phyloP scores from a whole-genome alignment of 2,888 invertebrate species.

The Stomorhina lunata region DNA sequence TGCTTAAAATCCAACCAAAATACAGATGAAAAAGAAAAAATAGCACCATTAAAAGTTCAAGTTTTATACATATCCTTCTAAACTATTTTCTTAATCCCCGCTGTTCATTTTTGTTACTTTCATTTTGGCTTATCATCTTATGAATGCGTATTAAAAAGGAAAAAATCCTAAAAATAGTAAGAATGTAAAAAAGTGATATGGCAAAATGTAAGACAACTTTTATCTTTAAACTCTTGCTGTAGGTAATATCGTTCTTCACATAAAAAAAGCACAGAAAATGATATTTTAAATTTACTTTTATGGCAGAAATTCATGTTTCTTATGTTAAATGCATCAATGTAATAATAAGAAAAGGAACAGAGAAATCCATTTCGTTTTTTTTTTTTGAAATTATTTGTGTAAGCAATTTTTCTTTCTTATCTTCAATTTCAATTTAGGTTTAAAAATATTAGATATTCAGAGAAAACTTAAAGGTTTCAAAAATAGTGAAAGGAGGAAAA shows the following conservation, averaged over 20 bases:
- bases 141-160: not conserved
- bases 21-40: not conserved
- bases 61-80: not conserved
- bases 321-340: conserved; percentile 1
- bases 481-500: too few species aligned
- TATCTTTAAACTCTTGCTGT: not conserved
- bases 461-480: too few species aligned
- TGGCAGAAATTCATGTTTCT: conserved; percentile 40
- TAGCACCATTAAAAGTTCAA: not conserved
- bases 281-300: conserved; percentile 49
- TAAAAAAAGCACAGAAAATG: conserved; percentile 26
- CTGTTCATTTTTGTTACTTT: not conserved
- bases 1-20: not conserved
- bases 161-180: not conserved
- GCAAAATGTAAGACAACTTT: conserved; percentile 5
- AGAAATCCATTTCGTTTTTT: not conserved
- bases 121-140: conserved; percentile 27
- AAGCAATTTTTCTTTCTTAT: not conserved
- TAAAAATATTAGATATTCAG: too few species aligned
- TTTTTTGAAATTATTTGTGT: conserved; percentile 6
- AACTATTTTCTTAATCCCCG: not conserved
- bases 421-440: not conserved
- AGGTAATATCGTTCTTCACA: conserved; percentile 7
- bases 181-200: not conserved
- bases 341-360: not conserved